A percentile compares a stretch with the other conserved stretches of the same genome.
Conservation (phyloP, 2,888 invertebrate genomes). For the Yponomeuta malinellus region DNA sequence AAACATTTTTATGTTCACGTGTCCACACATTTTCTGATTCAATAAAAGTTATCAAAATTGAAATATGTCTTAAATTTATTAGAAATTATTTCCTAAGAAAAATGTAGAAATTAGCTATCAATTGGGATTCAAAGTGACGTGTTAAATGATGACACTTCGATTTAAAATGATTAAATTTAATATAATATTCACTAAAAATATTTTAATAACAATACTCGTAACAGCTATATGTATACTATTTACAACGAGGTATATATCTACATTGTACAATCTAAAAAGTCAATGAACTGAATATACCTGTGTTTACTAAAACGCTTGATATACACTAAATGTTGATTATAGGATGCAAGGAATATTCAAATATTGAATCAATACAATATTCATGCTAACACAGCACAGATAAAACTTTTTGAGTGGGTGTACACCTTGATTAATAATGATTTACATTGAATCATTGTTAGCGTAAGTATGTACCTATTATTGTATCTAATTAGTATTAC, state of each 20-base stretch:
- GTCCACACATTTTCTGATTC: too few relatives aligned
- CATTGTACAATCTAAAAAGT: slow-evolving; percentile 10
- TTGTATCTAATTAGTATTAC: not conserved
- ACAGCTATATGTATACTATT: slow-evolving; percentile 10
- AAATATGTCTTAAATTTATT: too few relatives aligned
- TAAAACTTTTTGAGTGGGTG: not conserved
- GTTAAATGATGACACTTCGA: slow-evolving; percentile 4
- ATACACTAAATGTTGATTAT: too few relatives aligned
- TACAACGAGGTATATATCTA: slow-evolving; percentile 16
- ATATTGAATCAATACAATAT: not conserved
- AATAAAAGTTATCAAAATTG: too few relatives aligned
- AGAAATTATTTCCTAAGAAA: too few relatives aligned
- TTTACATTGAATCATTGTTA: too few relatives aligned
- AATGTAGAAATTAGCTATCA: too few relatives aligned
- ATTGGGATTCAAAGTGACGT: not conserved
- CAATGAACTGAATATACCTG: slow-evolving; percentile 22
- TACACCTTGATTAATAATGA: too few relatives aligned
- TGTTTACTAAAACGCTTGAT: too few relatives aligned
- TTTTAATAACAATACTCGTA: slow-evolving; percentile 11
- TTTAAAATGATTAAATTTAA: slow-evolving; percentile 3
- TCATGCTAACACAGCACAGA: too few relatives aligned
- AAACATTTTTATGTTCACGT: too few relatives aligned
- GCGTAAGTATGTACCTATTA: too few relatives aligned
- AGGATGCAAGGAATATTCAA: not conserved
- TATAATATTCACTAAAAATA: slow-evolving; percentile 9